Evolutionary conservation across 2,113 vertebrate genomes (phyloP), one percentile per base, ranked within the genome.

Genomic region (Heterocephalus glaber): DNA sequence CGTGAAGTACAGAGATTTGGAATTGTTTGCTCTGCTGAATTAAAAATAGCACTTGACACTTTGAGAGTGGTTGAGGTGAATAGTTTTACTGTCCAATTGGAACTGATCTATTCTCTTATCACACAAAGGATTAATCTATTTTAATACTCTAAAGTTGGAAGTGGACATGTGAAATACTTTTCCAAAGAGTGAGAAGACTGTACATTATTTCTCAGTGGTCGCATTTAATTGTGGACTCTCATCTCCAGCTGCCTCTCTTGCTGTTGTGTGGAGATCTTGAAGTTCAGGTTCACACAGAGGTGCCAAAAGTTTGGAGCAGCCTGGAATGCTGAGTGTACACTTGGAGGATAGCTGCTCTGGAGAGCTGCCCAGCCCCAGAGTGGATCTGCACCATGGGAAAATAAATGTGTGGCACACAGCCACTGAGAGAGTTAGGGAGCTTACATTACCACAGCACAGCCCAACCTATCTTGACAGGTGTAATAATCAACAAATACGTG

Each of bases 341-440:
- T 63, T 26, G 35, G 72, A 90, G 66, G 72, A 80, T 84, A 97
- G 90, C 56, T 97, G 44, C 83, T 90, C 49, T 93, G 74, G 90
- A 88, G 35, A 84, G 72, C 11, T 84, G 47, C 63, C 63, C 33
- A 19, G 60, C 22, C 33, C 47, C 54, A 56, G 54, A 83, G 41
- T 41, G 30, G n/a, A 85, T 85, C 41, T 82, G 33, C 28, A 33
- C 77, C 65, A 61, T 33, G 72, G 54, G 20, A 76, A 79, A 88
- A 44, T 47, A 95, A 86, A 88, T 19, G 13, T 68, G 52, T 83
- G 61, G 70, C 74, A 19, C 28, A 0, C 7, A 74, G 56, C 88
- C 94, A 82, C 19, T 44, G 47, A 96, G 81, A 96, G 81, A 47
- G 30, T 41, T 58, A 30, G n/a, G 33, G 33, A 83, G 65, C 72